Evolutionary conservation across 2,888 invertebrate species (phyloP), one percentile per base, ranked within the genome.

Genomic region (Geophilus truncorum): DNA sequence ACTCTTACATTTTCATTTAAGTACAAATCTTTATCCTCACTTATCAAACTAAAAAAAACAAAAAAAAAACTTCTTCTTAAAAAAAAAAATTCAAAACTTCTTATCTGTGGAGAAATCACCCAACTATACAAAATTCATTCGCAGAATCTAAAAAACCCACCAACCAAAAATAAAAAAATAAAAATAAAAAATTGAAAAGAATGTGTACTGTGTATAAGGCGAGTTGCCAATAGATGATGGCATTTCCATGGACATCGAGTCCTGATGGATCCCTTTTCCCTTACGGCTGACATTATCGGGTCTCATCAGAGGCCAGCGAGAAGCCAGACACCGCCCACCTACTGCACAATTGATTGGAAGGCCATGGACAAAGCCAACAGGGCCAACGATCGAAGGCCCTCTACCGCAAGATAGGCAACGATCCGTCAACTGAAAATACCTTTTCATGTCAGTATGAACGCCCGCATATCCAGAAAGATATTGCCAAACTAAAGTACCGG

Each of bases 171-270:
- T 12, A 40, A 40, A 9, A 5, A 40, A 40, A 6, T n/a, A n/a
- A n/a, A n/a, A n/a, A n/a, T n/a, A n/a, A n/a, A n/a, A n/a, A n/a
- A n/a, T n/a, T n/a, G n/a, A n/a, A 6, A 32, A 32, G 9, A 32
- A 32, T 6, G 32, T 32, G 4, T 4, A 32, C 32, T 6, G 9
- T 32, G 9, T 32, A n/a, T n/a, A 45, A 45, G n/a, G 45, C 45
- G n/a, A 23, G 62, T 62, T 62, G 62, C 62, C 62, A 62, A 62
- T 62, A 62, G 62, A 62, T 62, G 62, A 62, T 62, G 62, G 62
- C 62, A 62, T 62, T 62, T 62, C 62, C 62, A 62, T 62, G 62
- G 62, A 25, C 62, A 28, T 62, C 23, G 62, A 28, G 62, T 62
- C 23, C 62, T 62, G 62, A 62, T 62, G 21, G 62, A 62, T 62